Conservation (phyloP, 2,888 invertebrate species). For the Zele albiditarsus region DNA sequence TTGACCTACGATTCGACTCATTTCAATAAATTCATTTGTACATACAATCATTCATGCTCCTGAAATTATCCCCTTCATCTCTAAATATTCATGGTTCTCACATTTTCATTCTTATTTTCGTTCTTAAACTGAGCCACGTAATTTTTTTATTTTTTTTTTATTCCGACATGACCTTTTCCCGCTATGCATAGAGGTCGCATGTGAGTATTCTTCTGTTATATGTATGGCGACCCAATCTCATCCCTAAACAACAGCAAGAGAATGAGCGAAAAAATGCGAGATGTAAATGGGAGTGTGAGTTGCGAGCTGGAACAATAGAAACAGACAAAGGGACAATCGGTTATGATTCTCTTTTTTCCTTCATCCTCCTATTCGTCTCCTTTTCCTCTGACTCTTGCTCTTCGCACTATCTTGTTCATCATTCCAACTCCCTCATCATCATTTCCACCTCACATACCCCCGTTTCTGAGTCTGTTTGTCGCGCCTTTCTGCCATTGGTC, state of each 20-base stretch:
- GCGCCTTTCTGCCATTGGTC: not conserved
- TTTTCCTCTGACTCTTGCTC: conserved; percentile 24
- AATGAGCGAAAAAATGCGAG: conserved; percentile 33
- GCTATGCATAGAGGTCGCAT: conserved; percentile 23
- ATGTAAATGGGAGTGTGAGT: conserved; percentile 44
- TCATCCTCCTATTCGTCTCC: conserved; percentile 40
- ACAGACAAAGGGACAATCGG: conserved; percentile 62
- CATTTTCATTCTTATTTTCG: not conserved
- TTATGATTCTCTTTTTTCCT: conserved; percentile 56
- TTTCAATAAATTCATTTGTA: not conserved
- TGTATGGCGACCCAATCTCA: conserved; percentile 46
- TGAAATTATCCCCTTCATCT: not conserved
- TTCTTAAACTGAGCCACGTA: not conserved
- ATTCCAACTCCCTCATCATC: not conserved
- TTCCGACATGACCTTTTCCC: not conserved
- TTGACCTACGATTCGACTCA: not conserved
- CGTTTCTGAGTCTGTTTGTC: conserved; percentile 18
- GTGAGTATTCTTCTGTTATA: not conserved
- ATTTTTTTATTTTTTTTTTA: not conserved
- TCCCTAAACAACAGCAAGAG: conserved; percentile 46
- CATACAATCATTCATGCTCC: not conserved
- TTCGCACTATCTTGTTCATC: conserved; percentile 24
- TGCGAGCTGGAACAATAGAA: conserved; percentile 52
- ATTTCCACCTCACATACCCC: not conserved
- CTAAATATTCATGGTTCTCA: not conserved